Evolutionary conservation across 2,888 invertebrate species (phyloP), one percentile per base, ranked within the genome.

Genomic region (Xylophagus ater): DNA sequence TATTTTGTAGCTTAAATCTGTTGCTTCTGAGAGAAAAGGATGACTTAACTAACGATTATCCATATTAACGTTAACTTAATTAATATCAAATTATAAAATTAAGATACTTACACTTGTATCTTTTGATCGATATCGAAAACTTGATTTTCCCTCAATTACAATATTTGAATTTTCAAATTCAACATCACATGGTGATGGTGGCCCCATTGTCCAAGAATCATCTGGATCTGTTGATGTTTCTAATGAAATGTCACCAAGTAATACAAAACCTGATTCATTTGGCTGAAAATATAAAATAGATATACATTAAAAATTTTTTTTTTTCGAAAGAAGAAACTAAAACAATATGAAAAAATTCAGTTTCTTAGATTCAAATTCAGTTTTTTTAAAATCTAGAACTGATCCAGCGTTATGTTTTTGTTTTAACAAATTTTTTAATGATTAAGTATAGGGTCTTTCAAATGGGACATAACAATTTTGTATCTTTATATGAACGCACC

Each of bases 61-160:
- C n/a, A n/a, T n/a, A n/a, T n/a, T 21, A 21, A 7, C 6, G 21
- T 21, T 21, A 21, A 21, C 21, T 21, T 21, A 21, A 21, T 21
- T 6, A 7, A 7, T 21, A 21, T 9, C 21, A 21, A 6, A n/a
- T n/a, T n/a, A n/a, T n/a, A n/a, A n/a, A n/a, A n/a, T n/a, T n/a
- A n/a, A n/a, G n/a, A 19, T 34, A 61, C 62, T 56, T 42, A 63
- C 62, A 56, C 57, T 51, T 50, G 55, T 51, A 51, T 62, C 62
- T 60, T 59, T 62, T 52, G 58, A 42, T 55, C 72, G 69, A 56
- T 70, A 71, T 51, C 76, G 77, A 60, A 89, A 75, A 68, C 81
- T 86, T 60, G 87, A 87, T 65, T 78, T 78, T 43, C 89, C 89
- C 69, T 87, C 86, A 69, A 89, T 89, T 66, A 89, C 78, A 60